These are phyloP conservation scores for Tetramorium alpestre DNA, from an alignment of 1,140 invertebrate species.

Conservation along the genomic window DNA sequence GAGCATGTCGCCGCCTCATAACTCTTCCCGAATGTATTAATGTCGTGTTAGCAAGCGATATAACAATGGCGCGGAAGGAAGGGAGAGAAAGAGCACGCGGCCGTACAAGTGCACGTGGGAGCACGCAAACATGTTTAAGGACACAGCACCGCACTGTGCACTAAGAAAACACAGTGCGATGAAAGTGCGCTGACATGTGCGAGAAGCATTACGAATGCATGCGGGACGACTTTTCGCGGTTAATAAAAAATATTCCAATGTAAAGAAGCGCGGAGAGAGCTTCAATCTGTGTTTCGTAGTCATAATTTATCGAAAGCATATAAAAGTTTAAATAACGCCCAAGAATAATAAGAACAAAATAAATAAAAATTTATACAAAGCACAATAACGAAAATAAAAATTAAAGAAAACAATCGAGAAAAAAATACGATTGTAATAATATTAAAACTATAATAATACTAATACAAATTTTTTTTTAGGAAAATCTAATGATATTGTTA, in stretches of 20 bases:
- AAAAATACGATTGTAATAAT: background rate
- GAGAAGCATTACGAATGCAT: slow-evolving; percentile 23
- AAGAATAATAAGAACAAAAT: background rate
- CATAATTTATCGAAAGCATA: background rate
- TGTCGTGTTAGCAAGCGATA: slow-evolving; percentile 80
- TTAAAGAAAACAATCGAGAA: background rate
- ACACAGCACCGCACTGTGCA: slow-evolving; percentile 36
- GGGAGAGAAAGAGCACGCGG: slow-evolving; percentile 32
- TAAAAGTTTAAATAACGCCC: background rate
- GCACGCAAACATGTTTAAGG: slow-evolving; percentile 35
- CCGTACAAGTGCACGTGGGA: slow-evolving; percentile 39
- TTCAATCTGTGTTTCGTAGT: background rate
- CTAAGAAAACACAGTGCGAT: slow-evolving; percentile 19
- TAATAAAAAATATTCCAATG: slow-evolving; percentile 37
- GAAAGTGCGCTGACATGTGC: slow-evolving; percentile 14
- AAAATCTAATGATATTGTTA: background rate
- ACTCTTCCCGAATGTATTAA: slow-evolving; percentile 78
- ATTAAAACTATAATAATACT: background rate
- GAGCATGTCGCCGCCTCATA: slow-evolving; percentile 75
- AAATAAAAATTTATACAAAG: background rate
- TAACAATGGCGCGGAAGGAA: slow-evolving; percentile 75
- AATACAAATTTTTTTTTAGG: background rate
- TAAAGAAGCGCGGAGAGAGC: background rate
- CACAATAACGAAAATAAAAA: background rate
- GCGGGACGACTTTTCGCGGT: background rate